Conservation (phyloP, 2,888 invertebrate genomes). For the Ephialtes manifestator region DNA sequence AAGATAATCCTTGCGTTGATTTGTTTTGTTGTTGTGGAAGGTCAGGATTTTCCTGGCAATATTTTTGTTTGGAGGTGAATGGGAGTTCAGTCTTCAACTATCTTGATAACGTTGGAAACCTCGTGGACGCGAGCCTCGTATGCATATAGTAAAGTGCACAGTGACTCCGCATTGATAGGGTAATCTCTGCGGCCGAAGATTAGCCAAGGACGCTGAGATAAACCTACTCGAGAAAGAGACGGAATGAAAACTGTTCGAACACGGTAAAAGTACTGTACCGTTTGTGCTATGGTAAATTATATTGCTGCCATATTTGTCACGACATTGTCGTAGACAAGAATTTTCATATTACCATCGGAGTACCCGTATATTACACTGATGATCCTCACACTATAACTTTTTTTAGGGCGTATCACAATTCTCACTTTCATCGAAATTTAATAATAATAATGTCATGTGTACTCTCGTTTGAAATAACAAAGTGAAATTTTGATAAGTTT, state of each 20-base stretch:
- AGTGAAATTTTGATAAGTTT: constrained; percentile 47
- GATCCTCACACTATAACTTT: background rate
- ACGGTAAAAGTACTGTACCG: constrained; percentile 28
- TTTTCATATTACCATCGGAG: background rate
- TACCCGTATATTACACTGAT: background rate
- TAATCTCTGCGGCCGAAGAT: constrained; percentile 83
- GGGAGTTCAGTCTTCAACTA: constrained; percentile 9
- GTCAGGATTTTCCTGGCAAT: background rate
- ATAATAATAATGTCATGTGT: constrained; percentile 41
- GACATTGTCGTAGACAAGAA: constrained; percentile 23
- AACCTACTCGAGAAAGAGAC: constrained; percentile 72
- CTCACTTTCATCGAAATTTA: constrained; percentile 15
- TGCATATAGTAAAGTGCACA: constrained; percentile 65
- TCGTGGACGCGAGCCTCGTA: constrained; percentile 17
- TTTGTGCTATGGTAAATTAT: background rate
- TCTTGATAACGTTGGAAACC: constrained; percentile 17
- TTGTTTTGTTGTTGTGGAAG: background rate
- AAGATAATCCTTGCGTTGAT: background rate
- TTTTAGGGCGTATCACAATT: background rate
- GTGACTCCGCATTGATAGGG: constrained; percentile 78
- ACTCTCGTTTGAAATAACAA: constrained; percentile 52
- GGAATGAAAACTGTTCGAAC: constrained; percentile 41
- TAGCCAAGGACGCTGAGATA: constrained; percentile 85
- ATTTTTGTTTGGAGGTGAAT: constrained; percentile 15
- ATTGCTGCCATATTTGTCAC: constrained; percentile 30